A percentile compares a stretch with the other conserved stretches of the same genome.
phyloP scores from a whole-genome alignment of 2,888 invertebrate genomes.

The Coenonympha arcania region DNA sequence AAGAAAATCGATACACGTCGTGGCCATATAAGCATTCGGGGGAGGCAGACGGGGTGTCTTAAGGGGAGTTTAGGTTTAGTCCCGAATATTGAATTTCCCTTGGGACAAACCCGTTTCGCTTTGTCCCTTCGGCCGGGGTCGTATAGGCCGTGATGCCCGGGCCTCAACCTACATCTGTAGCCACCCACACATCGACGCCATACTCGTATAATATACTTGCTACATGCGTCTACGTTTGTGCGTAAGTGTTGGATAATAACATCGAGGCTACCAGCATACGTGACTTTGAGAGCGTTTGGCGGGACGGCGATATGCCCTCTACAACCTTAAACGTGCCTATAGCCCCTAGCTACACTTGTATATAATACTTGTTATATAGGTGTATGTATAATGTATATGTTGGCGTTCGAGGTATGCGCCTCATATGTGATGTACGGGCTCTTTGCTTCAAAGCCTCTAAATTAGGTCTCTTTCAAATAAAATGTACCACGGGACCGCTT shows the following conservation, averaged over 20 bases:
- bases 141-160: conserved; percentile 71
- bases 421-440: conserved; percentile 50
- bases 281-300: conserved; percentile 69
- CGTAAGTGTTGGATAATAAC: conserved; percentile 72
- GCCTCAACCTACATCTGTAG: conserved; percentile 38
- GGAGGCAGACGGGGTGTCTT: conserved; percentile 71
- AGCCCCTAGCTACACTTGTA: too few species aligned
- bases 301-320: conserved; percentile 55
- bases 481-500: conserved; percentile 28
- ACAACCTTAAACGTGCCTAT: too few species aligned
- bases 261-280: conserved; percentile 67
- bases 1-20: conserved; percentile 74
- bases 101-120: conserved; percentile 76
- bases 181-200: conserved; percentile 19
- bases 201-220: conserved; percentile 21
- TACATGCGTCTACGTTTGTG: conserved; percentile 45
- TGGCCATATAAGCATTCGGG: conserved; percentile 75
- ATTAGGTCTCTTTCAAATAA: conserved; percentile 67
- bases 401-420: conserved; percentile 52
- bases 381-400: conserved; percentile 29
- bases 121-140: conserved; percentile 73
- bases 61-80: conserved; percentile 75
- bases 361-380: background rate
- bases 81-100: conserved; percentile 77
- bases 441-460: conserved; percentile 62